Conservation (phyloP, 2,888 invertebrate species). For the Habrosyne pyritoides region DNA sequence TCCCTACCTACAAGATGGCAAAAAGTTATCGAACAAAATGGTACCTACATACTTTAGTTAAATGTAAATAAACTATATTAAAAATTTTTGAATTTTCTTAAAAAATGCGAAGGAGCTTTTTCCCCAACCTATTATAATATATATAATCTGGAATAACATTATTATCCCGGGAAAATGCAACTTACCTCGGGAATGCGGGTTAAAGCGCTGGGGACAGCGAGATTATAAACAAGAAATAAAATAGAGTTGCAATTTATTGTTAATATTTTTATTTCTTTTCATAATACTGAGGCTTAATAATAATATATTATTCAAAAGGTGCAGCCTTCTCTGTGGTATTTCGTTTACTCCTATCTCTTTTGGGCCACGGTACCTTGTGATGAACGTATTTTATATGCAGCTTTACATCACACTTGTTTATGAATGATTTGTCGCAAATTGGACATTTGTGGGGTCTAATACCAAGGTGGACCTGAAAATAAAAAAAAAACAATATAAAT, state of each 20-base stretch:
- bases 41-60: no score
- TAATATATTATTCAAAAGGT: constrained; percentile 8
- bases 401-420: constrained; percentile 42
- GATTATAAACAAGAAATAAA: no score
- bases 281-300: background rate
- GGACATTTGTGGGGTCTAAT: constrained; percentile 50
- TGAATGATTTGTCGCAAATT: constrained; percentile 50
- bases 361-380: constrained; percentile 51
- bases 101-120: no score
- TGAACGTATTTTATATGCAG: constrained; percentile 48
- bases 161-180: no score
- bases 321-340: constrained; percentile 13
- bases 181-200: no score
- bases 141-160: no score
- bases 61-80: no score
- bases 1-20: no score
- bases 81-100: no score
- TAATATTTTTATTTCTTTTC: background rate
- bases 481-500: background rate
- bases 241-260: background rate
- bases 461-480: constrained; percentile 42
- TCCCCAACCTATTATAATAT: no score
- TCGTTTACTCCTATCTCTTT: constrained; percentile 27
- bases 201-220: no score
- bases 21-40: no score